A percentile compares a stretch with the other conserved stretches of the same genome.
Evolutionary conservation across 2,888 invertebrate species (phyloP).

Genomic region (Monopis laevigella): DNA sequence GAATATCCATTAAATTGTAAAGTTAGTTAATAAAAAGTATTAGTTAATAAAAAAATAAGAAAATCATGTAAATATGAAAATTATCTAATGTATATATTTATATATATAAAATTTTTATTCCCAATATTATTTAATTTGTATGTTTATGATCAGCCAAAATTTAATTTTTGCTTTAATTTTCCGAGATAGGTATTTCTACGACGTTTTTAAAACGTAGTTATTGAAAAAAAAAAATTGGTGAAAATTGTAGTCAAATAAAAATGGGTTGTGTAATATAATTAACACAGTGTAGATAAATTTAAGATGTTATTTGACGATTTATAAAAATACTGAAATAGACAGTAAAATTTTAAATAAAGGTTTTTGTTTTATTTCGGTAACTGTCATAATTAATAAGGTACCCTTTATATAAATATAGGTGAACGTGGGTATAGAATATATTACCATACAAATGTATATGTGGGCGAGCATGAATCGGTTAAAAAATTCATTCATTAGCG

Average conservation of each 20-base stretch:
- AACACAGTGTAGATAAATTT: conserved; percentile 52
- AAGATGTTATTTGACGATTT: conserved; percentile 53
- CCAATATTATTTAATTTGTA: conserved; percentile 10
- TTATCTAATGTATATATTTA: not conserved
- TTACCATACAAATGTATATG: too few relatives aligned
- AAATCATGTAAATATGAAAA: conserved; percentile 2
- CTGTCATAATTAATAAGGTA: too few relatives aligned
- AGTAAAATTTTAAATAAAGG: conserved; percentile 23
- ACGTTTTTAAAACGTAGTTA: conserved; percentile 12
- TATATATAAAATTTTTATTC: conserved; percentile 18
- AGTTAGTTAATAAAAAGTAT: too few relatives aligned
- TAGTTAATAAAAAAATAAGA: not conserved
- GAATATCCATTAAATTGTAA: too few relatives aligned
- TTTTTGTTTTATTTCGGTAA: too few relatives aligned
- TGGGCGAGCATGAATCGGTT: too few relatives aligned
- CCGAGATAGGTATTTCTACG: conserved; percentile 6
- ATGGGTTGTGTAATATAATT: conserved; percentile 60
- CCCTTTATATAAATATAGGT: too few relatives aligned
- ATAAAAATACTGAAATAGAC: conserved; percentile 42
- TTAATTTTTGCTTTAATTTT: conserved; percentile 12
- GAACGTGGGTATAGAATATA: too few relatives aligned
- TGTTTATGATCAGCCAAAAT: conserved; percentile 13
- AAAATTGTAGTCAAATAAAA: conserved; percentile 52
- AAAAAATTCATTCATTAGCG: too few relatives aligned
- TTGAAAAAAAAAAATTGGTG: conserved; percentile 8